A percentile compares a stretch with the other conserved stretches of the same genome.
phyloP scores from a whole-genome alignment of 92 coral and sea anemone genomes.

The Chrysogorgia sp. region DNA sequence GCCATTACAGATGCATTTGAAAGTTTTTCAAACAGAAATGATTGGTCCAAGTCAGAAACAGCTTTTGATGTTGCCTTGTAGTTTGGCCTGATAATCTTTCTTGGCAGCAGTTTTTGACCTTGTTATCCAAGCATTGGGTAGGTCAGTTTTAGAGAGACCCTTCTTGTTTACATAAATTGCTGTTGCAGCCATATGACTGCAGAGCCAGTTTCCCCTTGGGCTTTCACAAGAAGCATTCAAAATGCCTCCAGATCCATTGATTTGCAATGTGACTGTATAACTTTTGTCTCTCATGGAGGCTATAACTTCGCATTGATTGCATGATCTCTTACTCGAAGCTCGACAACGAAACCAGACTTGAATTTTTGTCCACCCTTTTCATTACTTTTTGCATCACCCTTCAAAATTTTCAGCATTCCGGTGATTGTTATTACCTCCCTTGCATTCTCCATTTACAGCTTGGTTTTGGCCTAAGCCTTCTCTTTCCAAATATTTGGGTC shows the following conservation, averaged over 20 bases:
- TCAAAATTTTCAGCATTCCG: no score
- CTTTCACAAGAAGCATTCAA: constrained; percentile 13
- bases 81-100: constrained; percentile 21
- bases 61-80: no score
- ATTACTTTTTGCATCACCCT: no score
- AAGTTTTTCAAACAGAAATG: no score
- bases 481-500: no score
- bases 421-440: no score
- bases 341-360: background rate
- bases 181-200: constrained; percentile 50
- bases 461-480: no score
- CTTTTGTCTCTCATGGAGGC: background rate
- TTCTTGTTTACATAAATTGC: constrained; percentile 37
- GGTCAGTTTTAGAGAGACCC: no score
- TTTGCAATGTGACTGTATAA: no score
- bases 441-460: no score
- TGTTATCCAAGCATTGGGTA: constrained; percentile 22
- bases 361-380: background rate
- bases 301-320: background rate
- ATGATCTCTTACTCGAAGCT: background rate
- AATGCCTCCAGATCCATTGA: constrained; percentile 27
- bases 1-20: no score
- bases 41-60: no score
- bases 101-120: constrained; percentile 36
- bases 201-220: constrained; percentile 40